Evolutionary conservation across 1,140 invertebrate genomes (phyloP), one percentile per base, ranked within the genome.

Genomic region (Leptinotarsa lineolata): DNA sequence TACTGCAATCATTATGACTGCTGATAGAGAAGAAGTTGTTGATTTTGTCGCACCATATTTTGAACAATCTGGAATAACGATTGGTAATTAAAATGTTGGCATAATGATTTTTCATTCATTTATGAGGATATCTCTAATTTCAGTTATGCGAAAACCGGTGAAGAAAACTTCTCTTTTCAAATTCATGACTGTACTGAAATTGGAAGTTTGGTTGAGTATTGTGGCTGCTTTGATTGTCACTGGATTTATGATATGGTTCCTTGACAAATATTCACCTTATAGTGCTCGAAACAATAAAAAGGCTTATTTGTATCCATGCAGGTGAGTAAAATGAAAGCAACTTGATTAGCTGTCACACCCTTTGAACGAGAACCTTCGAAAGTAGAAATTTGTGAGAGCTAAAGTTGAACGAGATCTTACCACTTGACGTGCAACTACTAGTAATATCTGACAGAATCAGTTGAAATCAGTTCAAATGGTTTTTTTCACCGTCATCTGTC

Each of bases 21-120:
- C 95, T 8, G 94, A 96, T 79, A 88, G 95, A 68, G 95, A 97
- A 83, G 95, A 97, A 88, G 93, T 96, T 0, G 91, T 97, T 8
- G 96, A 97, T 84, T 98, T 96, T 81, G 91, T 96, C 6, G 92
- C 95, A 0, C 95, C 95, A 0, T 97, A 96, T 83, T 96, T 94
- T 80, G 95, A 96, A 80, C 93, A 95, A 83, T 92, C 93, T 0
- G 94, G 94, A 63, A 93, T 97, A 72, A 89, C 93, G 1, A 95
- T 95, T 71, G 91, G 93, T 94, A 86, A 39, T 15, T 64, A 45
- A 58, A 46, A n/a, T 12, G 15, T 64, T 71, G 2, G 20, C 20
- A 16, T 16, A 73, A 39, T 8, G 30, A 30, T 39, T 39, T 39
- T 0, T 11, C 30, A 3, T 39, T 39, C 48, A 54, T 5, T 5